Percentiles rank a stretch among this genome's conserved stretches.
Conservation (phyloP, 2,113 vertebrate genomes). For the Ophiodon elongatus region DNA sequence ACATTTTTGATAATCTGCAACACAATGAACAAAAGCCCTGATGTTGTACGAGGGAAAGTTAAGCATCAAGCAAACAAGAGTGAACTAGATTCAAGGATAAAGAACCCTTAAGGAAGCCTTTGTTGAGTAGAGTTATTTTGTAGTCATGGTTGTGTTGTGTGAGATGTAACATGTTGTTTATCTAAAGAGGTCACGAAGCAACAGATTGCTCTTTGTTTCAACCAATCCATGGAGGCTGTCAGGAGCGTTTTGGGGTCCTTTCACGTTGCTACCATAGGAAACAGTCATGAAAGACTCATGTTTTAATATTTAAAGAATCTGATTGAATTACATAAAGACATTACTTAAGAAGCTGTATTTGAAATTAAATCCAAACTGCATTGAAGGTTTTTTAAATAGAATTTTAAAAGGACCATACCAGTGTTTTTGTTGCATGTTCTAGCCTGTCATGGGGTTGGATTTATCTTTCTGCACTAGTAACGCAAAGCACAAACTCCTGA, state of each 20-base stretch:
- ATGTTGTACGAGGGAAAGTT: neutral
- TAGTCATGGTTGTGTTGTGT: neutral
- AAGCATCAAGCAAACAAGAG: constrained; percentile 13
- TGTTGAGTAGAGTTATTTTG: neutral
- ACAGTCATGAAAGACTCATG: neutral
- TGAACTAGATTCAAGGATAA: constrained; percentile 21
- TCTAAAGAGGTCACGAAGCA: constrained; percentile 33
- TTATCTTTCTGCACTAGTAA: neutral
- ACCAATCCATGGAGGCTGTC: neutral
- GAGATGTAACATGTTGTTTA: constrained; percentile 13
- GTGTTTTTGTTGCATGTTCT: no score
- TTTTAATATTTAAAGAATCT: neutral
- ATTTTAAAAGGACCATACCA: no score
- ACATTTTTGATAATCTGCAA: constrained; percentile 18
- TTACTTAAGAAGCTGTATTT: neutral
- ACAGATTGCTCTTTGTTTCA: constrained; percentile 53
- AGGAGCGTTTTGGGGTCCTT: no score
- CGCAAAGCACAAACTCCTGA: neutral
- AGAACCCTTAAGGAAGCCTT: neutral
- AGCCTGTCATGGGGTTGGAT: no score
- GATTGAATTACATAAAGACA: neutral
- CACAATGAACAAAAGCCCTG: constrained; percentile 45
- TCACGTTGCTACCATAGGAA: neutral
- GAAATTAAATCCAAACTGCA: neutral
- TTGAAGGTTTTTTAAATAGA: neutral